Evolutionary conservation across 2,113 vertebrate species (phyloP), one percentile per base, ranked within the genome.

Genomic region (Sminthopsis crassicaudata): DNA sequence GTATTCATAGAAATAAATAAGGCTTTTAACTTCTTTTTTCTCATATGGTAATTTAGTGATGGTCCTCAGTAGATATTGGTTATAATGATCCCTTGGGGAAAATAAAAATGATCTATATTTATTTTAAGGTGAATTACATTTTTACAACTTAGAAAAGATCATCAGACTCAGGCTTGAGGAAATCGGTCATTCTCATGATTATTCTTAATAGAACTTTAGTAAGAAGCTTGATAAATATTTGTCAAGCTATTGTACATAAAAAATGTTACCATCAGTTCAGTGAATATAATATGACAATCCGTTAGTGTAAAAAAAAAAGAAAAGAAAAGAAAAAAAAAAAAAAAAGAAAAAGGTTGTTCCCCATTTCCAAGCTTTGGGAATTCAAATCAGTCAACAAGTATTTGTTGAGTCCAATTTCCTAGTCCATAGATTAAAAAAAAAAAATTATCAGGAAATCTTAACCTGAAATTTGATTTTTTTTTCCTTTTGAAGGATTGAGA

Each of bases 191-290:
- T 96, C 30, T 92, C 1, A 90, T 48, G 48, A 48, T 25, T 91
- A 42, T 67, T 55, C 92, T 93, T 92, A 27, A 96, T 92, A 91
- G 92, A 91, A 90, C 23, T 91, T 95, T 95, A 93, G 53, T 91
- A 95, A 91, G 92, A 91, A 89, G 53, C 94, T 94, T 67, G 97
- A 84, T 36, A 76, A 90, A 91, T 22, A n/a, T 90, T 52, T 92
- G 93, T 67, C 23, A 93, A 8, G 91, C 46, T 46, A 48, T 7
- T 91, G 91, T 54, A 30, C 93, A 90, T 93, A 36, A 90, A 89
- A 93, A 93, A 92, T 30, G 48, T 67, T 55, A 26, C 46, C 50
- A n/a, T 54, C 36, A n/a, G 12, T 84, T 93, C 84, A 57, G n/a
- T 95, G 55, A 25, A 52, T 19, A 36, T 6, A 10, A 10, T 51